Evolutionary conservation across 2,888 invertebrate genomes (phyloP), one percentile per base, ranked within the genome.

Genomic region (Iselma pallidipennis): DNA sequence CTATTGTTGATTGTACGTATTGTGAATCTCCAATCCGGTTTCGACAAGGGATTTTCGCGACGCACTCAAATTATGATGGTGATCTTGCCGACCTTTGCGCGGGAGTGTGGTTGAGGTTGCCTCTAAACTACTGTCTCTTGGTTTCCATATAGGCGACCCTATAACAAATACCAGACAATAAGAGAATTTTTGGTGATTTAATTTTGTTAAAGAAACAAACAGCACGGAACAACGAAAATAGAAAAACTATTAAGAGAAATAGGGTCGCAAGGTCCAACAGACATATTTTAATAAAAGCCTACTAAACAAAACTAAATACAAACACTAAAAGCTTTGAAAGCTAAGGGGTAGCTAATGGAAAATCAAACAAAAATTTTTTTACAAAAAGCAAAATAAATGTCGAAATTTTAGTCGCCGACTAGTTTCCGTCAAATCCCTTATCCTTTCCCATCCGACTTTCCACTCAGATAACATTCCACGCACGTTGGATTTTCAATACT

Each of bases 111-210:
- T 80, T 74, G 79, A 80, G 74, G 85, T 85, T 74, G 87, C 85
- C 82, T 87, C 87, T 77, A 86, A 83, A 78, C 85, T 84, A 81
- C 80, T 88, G 87, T 95, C 95, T 86, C 96, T 91, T 85, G 95
- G 96, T 89, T 96, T 96, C 96, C 96, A 97, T 86, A 97, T 93
- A 83, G 97, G 97, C 85, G 96, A 96, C 86, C 96, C 96, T 91
- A 90, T 87, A 89, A 90, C 87, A 87, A 86, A 88, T 70, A 69
- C 86, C 88, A 89, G 85, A 88, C 72, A 76, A 69, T 63, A 67
- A 62, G 67, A 71, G 71, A 66, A 74, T 66, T 72, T 71, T 69
- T 69, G 65, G 64, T 65, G 19, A 12, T 10, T 37, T 29, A 10
- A 10, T 37, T 49, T 61, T 55, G 23, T 29, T 7, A 42, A 25